Conservation (phyloP, 2,888 invertebrate species). For the Luperina testacea region DNA sequence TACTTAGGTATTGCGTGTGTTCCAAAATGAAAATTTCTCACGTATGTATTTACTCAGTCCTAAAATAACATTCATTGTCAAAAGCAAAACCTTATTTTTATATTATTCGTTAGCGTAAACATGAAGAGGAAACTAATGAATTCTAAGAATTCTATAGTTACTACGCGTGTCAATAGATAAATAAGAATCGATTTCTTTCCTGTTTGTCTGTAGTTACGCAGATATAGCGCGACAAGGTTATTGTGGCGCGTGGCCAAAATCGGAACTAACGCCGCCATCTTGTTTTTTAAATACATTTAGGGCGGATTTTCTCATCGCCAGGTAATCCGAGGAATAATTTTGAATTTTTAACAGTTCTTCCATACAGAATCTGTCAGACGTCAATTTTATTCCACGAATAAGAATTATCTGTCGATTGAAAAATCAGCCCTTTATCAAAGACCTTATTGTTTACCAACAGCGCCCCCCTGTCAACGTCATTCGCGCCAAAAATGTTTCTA, state of each 20-base stretch:
- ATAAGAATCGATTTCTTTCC: conserved; percentile 32
- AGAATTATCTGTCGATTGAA: no score
- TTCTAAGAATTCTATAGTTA: no score
- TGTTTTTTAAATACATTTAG: not conserved
- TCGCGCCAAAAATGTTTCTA: not conserved
- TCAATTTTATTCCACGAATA: no score
- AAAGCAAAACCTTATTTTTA: not conserved
- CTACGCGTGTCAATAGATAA: not conserved
- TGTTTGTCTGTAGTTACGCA: conserved; percentile 41
- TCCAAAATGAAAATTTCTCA: not conserved
- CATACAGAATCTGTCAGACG: no score
- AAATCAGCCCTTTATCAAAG: no score
- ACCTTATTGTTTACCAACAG: no score
- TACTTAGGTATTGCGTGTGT: not conserved
- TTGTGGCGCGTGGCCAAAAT: not conserved
- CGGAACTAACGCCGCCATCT: not conserved
- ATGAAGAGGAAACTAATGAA: conserved; percentile 31
- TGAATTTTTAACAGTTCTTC: no score
- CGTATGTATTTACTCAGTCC: no score
- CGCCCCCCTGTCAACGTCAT: not conserved
- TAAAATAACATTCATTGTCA: conserved; percentile 11
- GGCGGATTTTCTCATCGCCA: no score
- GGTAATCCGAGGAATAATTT: no score
- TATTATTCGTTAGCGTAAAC: conserved; percentile 13
- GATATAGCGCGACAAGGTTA: not conserved